phyloP scores from a whole-genome alignment of 2,797 vertebrate genomes.

The Danio jaintianensis region DNA sequence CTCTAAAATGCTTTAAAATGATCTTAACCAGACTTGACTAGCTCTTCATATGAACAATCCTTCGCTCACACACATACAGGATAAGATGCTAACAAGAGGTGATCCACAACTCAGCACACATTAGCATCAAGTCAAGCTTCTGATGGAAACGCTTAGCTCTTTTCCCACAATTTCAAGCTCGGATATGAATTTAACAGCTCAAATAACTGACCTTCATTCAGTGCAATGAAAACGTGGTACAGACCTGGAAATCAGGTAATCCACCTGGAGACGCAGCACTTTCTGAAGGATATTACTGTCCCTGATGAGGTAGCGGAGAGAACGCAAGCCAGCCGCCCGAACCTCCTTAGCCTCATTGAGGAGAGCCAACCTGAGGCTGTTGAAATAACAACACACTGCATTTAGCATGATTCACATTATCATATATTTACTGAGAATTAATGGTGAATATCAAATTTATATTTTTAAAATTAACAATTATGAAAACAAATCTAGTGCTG shows the following conservation, averaged over 20 bases:
- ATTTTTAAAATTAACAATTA: not conserved
- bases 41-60: conserved; percentile 2
- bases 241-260: conserved; percentile 98
- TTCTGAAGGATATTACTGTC: conserved; percentile 94
- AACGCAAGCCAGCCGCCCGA: conserved; percentile 93
- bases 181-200: not conserved
- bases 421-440: not conserved
- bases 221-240: conserved; percentile 25
- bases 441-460: too few relatives aligned
- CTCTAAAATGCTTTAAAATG: conserved; percentile 9
- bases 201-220: not conserved
- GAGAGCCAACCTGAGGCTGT: conserved; percentile 92
- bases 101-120: conserved; percentile 41
- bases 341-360: conserved; percentile 99
- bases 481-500: not conserved
- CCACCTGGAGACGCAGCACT: conserved; percentile 95
- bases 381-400: not conserved
- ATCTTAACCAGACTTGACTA: conserved; percentile 46
- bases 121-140: conserved; percentile 39
- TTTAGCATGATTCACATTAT: not conserved
- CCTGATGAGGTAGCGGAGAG: conserved; percentile 95
- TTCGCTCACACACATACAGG: conserved; percentile 6
- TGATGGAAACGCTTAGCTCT: not conserved
- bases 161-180: not conserved
- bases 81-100: conserved; percentile 40